A percentile compares a stretch with the other conserved stretches of the same genome.
Evolutionary conservation across 2,797 vertebrate genomes (phyloP).

Genomic region (Choloepus didactylus): DNA sequence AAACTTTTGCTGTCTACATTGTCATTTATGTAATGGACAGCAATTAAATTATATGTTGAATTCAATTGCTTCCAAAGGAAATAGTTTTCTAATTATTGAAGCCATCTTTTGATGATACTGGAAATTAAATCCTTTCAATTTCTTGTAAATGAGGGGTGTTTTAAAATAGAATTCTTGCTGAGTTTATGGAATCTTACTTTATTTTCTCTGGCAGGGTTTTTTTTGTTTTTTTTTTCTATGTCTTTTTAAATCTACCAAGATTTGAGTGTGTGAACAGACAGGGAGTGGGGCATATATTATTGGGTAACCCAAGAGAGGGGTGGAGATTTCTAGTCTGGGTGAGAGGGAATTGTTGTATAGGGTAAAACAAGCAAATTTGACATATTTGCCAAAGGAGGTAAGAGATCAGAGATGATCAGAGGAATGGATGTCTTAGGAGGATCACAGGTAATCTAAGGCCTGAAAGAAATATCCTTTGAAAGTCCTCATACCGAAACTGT

Average conservation of each 20-base stretch:
- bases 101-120: conserved; percentile 73
- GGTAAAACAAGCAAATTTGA: accelerated
- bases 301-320: neutral
- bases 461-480: neutral
- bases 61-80: conserved; percentile 71
- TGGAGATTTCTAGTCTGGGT: no score
- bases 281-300: accelerated
- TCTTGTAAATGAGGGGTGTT: conserved; percentile 76
- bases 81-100: conserved; percentile 80
- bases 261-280: neutral
- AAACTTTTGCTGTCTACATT: neutral
- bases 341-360: neutral
- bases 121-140: conserved; percentile 81
- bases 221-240: neutral
- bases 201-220: neutral
- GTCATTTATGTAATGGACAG: conserved; percentile 51
- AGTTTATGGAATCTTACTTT: conserved; percentile 66
- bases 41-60: conserved; percentile 47
- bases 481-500: accelerated
- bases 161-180: conserved; percentile 78
- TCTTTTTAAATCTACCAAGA: conserved; percentile 8
- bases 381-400: neutral
- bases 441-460: neutral
- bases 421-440: neutral
- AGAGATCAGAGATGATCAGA: accelerated